Evolutionary conservation across 2,113 vertebrate genomes (phyloP).

Genomic region (Osmerus eperlanus): DNA sequence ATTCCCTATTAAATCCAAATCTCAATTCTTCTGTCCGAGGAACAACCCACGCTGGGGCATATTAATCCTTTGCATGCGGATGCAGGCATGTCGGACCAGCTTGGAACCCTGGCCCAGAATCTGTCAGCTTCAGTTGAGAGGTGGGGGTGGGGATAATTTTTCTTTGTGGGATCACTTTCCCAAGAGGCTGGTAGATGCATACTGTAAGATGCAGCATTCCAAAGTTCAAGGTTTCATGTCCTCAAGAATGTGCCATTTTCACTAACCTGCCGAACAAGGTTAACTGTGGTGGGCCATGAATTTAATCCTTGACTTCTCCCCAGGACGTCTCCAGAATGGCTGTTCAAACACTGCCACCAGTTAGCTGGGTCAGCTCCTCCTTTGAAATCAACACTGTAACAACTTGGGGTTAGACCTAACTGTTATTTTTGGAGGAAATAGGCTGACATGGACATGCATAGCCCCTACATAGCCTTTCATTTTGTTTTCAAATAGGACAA

Average conservation of each 20-base stretch:
- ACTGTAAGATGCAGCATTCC: constrained; percentile 34
- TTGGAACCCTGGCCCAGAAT: constrained; percentile 49
- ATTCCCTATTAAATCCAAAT: constrained; percentile 27
- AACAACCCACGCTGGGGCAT: constrained; percentile 31
- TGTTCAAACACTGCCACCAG: background rate
- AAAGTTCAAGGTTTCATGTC: constrained; percentile 19
- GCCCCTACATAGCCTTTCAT: no score
- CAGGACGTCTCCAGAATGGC: background rate
- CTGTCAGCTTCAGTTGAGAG: constrained; percentile 32
- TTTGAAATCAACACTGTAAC: background rate
- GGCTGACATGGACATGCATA: no score
- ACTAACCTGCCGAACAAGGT: no score
- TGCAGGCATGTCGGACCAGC: constrained; percentile 19
- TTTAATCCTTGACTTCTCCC: background rate
- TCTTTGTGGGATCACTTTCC: constrained; percentile 15
- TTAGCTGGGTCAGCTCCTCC: background rate
- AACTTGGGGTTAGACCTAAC: background rate
- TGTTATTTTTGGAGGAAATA: background rate
- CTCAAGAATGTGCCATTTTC: constrained; percentile 13
- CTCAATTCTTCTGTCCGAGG: constrained; percentile 16
- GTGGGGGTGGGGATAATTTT: constrained; percentile 23
- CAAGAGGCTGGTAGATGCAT: constrained; percentile 8
- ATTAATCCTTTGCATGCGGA: constrained; percentile 34
- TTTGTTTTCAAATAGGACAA: no score
- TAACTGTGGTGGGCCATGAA: background rate